Conservation (phyloP, 2,797 vertebrate species). For the Streptopelia turtur region DNA sequence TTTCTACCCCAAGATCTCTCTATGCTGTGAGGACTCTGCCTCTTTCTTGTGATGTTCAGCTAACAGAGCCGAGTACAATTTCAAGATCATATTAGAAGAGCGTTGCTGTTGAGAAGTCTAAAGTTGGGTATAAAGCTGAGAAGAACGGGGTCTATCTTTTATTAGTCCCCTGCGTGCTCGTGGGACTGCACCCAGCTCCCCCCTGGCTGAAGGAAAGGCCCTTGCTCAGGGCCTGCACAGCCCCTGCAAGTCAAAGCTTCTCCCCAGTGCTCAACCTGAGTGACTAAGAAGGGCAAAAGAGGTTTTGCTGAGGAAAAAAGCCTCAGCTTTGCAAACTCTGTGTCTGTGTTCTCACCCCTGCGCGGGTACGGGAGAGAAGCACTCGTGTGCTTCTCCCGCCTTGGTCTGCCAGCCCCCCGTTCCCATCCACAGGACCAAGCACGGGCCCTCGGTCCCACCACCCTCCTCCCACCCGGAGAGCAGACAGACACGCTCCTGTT, state of each 20-base stretch:
- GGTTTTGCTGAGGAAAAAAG: not conserved
- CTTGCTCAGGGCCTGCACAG: not conserved
- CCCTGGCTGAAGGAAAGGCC: not conserved
- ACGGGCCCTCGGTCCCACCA: not conserved
- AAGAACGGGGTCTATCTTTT: not conserved
- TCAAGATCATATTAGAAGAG: not conserved
- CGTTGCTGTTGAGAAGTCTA: rapidly evolving
- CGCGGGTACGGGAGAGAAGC: not conserved
- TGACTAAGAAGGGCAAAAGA: not conserved
- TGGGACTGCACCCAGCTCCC: not conserved
- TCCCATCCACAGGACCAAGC: not conserved
- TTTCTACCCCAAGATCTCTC: not conserved
- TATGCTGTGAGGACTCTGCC: not conserved
- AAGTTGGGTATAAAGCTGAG: not conserved
- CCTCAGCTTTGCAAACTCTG: not conserved
- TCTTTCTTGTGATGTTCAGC: not conserved
- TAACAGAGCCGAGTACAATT: not conserved
- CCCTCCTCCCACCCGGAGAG: not conserved
- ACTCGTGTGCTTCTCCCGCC: not conserved
- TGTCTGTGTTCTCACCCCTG: not conserved
- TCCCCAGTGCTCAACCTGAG: not conserved
- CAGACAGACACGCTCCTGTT: not conserved
- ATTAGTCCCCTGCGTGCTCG: not conserved
- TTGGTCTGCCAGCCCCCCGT: not conserved
- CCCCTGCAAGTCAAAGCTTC: not conserved